Evolutionary conservation across 2,113 vertebrate species (phyloP), one percentile per base, ranked within the genome.

Genomic region (Indicator maculatus): DNA sequence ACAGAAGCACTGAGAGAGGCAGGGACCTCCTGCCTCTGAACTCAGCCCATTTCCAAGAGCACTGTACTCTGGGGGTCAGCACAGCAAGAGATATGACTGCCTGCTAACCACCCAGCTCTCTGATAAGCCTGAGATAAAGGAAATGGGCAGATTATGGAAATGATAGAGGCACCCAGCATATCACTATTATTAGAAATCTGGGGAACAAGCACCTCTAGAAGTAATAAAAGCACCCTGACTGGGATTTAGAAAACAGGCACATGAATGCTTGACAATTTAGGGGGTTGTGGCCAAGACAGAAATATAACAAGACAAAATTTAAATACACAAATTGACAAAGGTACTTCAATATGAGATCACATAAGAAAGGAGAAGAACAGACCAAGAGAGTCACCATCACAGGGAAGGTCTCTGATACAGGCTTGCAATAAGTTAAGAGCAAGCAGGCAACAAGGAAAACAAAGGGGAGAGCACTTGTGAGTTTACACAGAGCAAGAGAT

Each of bases 331-430:
- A n/a, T n/a, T 36, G 6, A n/a, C 15, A 73, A 73, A 16, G 19
- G 9, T 20, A 38, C 14, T 45, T 7, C 38, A n/a, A 2, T 39
- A 41, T 24, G 17, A 63, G 5, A 56, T 1, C 53, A 26, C 2
- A 9, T 19, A 15, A 36, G 8, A 75, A 81, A 50, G 33, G 8
- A 81, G 55, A 83, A 55, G 72, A 74, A 18, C 9, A 81, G 16
- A 78, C 5, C 26, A 47, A 33, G 26, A 80, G 17, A 26, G 17
- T 33, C 63, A 79, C 8, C 44, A 78, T 58, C 33, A 31, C 6
- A 60, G 10, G 6, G 7, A 41, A 73, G 56, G 38, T 17, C 24
- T 26, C 8, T 0, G 0, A 5, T 8, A 56, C 2, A 61, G 17
- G 28, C 1, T 70, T 24, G 18, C 1, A 11, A 6, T n/a, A 64